phyloP scores from a whole-genome alignment of 1,140 invertebrate species.

The Monochamus saltuarius region DNA sequence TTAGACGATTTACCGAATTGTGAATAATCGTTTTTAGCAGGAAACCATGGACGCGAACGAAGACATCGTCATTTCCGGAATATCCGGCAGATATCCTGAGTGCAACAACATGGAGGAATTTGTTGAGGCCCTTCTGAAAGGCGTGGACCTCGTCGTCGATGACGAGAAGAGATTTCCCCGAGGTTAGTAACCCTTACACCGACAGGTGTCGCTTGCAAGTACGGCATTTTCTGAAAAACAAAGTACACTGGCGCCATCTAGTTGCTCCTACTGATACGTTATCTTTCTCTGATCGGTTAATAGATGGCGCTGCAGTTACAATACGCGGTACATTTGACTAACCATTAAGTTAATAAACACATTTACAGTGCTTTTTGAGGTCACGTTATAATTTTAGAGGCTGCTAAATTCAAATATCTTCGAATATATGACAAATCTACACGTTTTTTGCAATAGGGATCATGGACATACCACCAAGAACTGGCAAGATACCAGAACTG shows the following conservation, averaged over 20 bases:
- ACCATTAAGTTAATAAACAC: no score
- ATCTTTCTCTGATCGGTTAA: no score
- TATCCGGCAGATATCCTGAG: constrained; percentile 87
- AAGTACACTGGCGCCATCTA: background rate
- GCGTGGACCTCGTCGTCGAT: constrained; percentile 80
- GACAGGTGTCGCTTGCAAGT: no score
- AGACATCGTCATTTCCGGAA: constrained; percentile 79
- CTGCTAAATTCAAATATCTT: no score
- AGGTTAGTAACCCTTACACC: constrained; percentile 16
- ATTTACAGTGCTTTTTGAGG: no score
- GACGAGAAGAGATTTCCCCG: constrained; percentile 62
- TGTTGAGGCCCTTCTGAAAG: constrained; percentile 74
- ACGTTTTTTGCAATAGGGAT: constrained; percentile 66
- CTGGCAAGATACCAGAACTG: constrained; percentile 77
- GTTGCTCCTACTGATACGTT: no score
- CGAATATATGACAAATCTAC: constrained; percentile 58
- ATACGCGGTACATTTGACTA: no score
- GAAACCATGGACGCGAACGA: constrained; percentile 56
- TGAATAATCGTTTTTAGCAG: no score
- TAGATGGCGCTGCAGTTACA: no score
- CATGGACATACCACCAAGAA: constrained; percentile 65
- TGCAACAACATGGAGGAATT: constrained; percentile 80
- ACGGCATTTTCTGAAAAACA: no score
- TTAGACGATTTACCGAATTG: no score
- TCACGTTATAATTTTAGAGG: no score